These are phyloP conservation scores for Porphyrio hochstetteri DNA, from an alignment of 2,113 vertebrate species.

Conservation along the genomic window DNA sequence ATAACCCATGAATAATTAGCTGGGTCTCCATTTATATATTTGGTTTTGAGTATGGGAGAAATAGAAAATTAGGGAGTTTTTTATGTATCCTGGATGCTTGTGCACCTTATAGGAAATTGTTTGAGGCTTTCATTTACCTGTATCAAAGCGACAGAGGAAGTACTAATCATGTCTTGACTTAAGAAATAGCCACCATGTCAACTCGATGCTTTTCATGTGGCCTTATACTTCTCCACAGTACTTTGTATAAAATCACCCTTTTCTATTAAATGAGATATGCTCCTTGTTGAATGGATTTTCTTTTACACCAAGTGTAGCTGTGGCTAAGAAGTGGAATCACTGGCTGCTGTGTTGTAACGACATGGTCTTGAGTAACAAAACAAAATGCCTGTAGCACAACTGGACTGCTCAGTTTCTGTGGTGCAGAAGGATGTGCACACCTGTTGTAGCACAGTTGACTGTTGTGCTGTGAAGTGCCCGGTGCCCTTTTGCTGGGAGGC, in stretches of 20 bases:
- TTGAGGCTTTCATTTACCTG: constrained; percentile 11
- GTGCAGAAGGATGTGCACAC: fast-evolving
- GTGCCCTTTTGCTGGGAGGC: background rate
- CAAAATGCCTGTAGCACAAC: fast-evolving
- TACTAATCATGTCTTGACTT: background rate
- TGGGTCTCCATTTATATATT: background rate
- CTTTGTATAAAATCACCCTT: constrained; percentile 26
- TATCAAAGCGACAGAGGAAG: constrained; percentile 18
- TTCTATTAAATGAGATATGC: constrained; percentile 31
- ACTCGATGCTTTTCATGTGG: background rate
- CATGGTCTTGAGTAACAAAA: background rate
- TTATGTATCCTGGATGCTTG: constrained; percentile 27
- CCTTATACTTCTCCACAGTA: constrained; percentile 16
- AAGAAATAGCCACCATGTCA: constrained; percentile 20
- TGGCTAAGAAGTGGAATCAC: background rate
- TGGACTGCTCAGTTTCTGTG: fast-evolving
- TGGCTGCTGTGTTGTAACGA: background rate
- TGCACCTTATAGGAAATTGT: constrained; percentile 33
- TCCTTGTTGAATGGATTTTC: constrained; percentile 5
- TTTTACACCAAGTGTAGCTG: background rate
- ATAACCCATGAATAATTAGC: background rate
- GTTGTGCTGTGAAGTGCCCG: background rate
- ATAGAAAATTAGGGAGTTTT: background rate
- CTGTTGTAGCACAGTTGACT: background rate
- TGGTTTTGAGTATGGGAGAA: constrained; percentile 5